Percentiles rank a stretch among this genome's conserved stretches.
These are phyloP conservation scores for Agrilus planipennis DNA, from an alignment of 1,140 invertebrate species.

Conservation along the genomic window DNA sequence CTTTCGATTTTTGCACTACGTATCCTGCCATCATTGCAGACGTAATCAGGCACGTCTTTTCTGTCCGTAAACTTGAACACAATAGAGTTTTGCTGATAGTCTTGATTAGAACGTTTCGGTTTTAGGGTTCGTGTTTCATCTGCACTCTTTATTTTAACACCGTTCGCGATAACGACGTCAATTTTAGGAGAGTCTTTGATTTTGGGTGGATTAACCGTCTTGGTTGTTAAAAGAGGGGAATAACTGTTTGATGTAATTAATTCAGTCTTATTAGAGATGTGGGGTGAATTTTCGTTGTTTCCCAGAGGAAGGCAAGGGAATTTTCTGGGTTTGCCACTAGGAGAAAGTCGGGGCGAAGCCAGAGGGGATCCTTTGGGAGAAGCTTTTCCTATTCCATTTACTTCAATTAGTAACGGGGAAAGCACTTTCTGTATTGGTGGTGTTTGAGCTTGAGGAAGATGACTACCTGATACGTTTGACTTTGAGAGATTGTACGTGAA, in stretches of 20 bases:
- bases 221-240: no score
- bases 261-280: no score
- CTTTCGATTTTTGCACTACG: slow-evolving; percentile 51
- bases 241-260: no score
- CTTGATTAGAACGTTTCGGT: slow-evolving; percentile 20
- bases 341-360: neutral
- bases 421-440: no score
- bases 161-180: no score
- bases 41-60: slow-evolving; percentile 78
- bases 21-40: slow-evolving; percentile 75
- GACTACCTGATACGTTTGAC: slow-evolving; percentile 31
- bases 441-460: no score
- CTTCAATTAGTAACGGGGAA: no score
- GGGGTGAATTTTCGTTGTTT: no score
- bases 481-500: slow-evolving; percentile 47
- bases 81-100: slow-evolving; percentile 47
- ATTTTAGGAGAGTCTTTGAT: no score
- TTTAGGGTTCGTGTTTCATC: slow-evolving; percentile 18
- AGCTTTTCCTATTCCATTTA: no score
- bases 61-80: slow-evolving; percentile 78
- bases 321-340: slow-evolving; percentile 13
- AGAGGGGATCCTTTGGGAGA: slow-evolving; percentile 7
- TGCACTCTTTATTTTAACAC: slow-evolving; percentile 11
- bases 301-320: slow-evolving; percentile 38
- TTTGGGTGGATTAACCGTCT: no score